Evolutionary conservation across 2,113 vertebrate species (phyloP).

Genomic region (Crotalus helleri): DNA sequence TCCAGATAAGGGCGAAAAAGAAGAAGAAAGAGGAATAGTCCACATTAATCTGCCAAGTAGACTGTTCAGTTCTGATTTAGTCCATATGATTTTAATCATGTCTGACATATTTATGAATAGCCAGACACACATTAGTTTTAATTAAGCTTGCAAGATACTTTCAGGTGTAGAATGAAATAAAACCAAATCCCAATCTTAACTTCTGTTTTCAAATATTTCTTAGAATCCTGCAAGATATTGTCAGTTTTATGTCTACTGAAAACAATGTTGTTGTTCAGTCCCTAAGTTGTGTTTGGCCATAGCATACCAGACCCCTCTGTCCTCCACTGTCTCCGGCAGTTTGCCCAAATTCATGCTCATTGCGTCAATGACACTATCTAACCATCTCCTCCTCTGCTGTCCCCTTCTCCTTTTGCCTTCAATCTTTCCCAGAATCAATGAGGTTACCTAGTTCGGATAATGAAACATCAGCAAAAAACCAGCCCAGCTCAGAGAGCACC

Average conservation of each 20-base stretch:
- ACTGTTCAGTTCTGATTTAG: slow-evolving; percentile 48
- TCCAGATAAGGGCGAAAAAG: background rate
- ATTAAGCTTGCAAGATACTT: slow-evolving; percentile 46
- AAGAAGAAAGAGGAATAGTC: background rate
- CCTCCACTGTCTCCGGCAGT: background rate
- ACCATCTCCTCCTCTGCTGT: background rate
- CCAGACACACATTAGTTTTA: slow-evolving; percentile 39
- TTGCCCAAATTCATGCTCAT: background rate
- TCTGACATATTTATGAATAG: slow-evolving; percentile 53
- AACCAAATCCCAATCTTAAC: slow-evolving; percentile 6
- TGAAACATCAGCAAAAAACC: background rate
- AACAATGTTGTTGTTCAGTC: background rate
- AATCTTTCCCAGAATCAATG: background rate
- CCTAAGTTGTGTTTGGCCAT: background rate
- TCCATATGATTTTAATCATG: slow-evolving; percentile 43
- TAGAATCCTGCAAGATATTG: background rate
- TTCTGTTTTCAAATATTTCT: background rate
- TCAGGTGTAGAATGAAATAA: slow-evolving; percentile 44
- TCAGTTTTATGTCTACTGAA: background rate
- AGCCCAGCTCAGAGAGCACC: background rate
- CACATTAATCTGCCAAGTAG: slow-evolving; percentile 46
- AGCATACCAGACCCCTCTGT: background rate
- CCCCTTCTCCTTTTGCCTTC: background rate
- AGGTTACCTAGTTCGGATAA: background rate
- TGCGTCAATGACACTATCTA: background rate